A percentile compares a stretch with the other conserved stretches of the same genome.
These are phyloP conservation scores for Acrocera orbiculus DNA, from an alignment of 2,888 invertebrate genomes.

Conservation along the genomic window DNA sequence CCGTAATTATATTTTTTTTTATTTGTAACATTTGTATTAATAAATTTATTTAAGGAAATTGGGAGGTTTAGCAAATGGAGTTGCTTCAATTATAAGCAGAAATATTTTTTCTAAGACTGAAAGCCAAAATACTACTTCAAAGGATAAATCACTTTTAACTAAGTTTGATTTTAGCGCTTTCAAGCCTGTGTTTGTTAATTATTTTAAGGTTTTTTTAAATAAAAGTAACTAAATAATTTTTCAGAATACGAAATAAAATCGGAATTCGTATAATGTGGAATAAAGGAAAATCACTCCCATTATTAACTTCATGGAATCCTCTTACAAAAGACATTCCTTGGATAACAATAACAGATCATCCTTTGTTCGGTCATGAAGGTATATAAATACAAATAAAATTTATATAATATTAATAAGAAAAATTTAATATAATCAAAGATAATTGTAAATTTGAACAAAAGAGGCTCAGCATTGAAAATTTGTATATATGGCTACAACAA, in stretches of 20 bases:
- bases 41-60: too few species aligned
- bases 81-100: slow-evolving; percentile 13
- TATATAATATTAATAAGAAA: too few species aligned
- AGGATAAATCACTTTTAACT: slow-evolving; percentile 11
- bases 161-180: slow-evolving; percentile 15
- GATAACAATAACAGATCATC: slow-evolving; percentile 64
- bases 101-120: slow-evolving; percentile 9
- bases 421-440: too few species aligned
- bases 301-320: slow-evolving; percentile 69
- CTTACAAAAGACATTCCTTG: slow-evolving; percentile 63
- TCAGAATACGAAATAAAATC: slow-evolving; percentile 50
- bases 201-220: too few species aligned
- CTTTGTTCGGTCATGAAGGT: slow-evolving; percentile 58
- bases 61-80: slow-evolving; percentile 16
- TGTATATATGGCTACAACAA: too few species aligned
- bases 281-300: slow-evolving; percentile 45
- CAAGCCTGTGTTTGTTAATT: slow-evolving; percentile 16
- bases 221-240: slow-evolving; percentile 12
- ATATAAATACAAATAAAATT: too few species aligned
- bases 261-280: slow-evolving; percentile 68
- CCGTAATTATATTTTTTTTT: too few species aligned
- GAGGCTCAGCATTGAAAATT: too few species aligned
- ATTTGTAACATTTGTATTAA: too few species aligned
- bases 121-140: slow-evolving; percentile 2
- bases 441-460: too few species aligned